Conservation (phyloP, 2,113 vertebrate genomes). For the Macrotus californicus region DNA sequence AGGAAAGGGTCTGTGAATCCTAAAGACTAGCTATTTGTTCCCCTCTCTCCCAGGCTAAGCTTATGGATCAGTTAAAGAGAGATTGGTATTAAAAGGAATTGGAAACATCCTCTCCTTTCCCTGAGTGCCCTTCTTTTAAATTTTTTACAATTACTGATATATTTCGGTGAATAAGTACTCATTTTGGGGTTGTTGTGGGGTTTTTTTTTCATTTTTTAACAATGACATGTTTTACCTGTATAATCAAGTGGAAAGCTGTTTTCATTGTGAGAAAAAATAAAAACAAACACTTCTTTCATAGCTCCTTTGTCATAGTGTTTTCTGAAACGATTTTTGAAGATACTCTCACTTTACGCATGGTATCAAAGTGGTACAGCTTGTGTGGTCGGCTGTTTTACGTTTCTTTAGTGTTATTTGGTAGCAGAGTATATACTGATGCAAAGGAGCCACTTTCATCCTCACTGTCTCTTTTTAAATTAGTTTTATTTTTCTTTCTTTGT, state of each 20-base stretch:
- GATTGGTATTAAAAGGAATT: not conserved
- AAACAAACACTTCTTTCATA: not conserved
- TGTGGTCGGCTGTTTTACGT: not conserved
- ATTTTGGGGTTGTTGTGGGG: not conserved
- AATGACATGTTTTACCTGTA: not conserved
- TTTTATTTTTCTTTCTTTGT: conserved; percentile 38
- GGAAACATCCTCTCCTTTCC: not conserved
- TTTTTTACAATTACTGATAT: not conserved
- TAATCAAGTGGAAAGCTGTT: not conserved
- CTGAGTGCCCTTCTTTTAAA: not conserved
- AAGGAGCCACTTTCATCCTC: conserved; percentile 10
- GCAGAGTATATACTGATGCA: not conserved
- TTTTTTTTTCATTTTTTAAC: not conserved
- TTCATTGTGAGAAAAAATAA: not conserved
- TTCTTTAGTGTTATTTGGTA: conserved; percentile 7
- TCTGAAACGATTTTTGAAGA: conserved; percentile 28
- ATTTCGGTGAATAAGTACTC: not conserved
- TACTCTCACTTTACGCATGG: not conserved
- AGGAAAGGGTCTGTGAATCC: not conserved
- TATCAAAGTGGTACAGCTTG: not conserved
- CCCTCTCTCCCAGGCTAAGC: not conserved
- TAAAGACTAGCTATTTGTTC: not conserved
- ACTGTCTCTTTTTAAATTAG: not conserved
- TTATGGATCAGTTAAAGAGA: not conserved
- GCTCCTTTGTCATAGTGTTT: not conserved